phyloP scores from a whole-genome alignment of 2,797 vertebrate genomes.

The Phrynocephalus vlangalii region DNA sequence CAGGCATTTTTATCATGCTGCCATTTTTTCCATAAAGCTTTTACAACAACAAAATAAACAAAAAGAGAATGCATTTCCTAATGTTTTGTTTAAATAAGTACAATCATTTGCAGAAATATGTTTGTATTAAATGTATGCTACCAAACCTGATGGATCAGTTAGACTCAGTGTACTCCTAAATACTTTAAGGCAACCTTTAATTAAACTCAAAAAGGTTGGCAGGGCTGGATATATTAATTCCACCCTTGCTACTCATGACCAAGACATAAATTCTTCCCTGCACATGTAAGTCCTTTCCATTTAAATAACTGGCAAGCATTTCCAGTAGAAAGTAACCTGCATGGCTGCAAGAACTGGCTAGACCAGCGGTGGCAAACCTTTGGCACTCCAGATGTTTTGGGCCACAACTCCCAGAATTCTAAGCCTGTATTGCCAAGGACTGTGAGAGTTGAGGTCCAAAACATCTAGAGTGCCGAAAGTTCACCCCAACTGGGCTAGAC shows the following conservation, averaged over 20 bases:
- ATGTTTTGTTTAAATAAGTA: not conserved
- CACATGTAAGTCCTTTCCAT: not conserved
- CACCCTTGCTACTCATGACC: not conserved
- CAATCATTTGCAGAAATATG: not conserved
- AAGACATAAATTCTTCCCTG: not conserved
- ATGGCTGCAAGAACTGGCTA: not conserved
- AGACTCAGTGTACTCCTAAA: not conserved
- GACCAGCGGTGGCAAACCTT: too few species aligned
- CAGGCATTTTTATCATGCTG: not conserved
- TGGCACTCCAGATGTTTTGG: too few species aligned
- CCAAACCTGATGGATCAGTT: not conserved
- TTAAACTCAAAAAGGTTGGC: not conserved
- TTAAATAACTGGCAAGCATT: not conserved
- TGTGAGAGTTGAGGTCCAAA: too few species aligned
- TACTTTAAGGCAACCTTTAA: not conserved
- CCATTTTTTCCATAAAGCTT: slow-evolving; percentile 2
- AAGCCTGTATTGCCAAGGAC: too few species aligned
- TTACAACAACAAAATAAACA: not conserved
- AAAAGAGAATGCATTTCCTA: not conserved
- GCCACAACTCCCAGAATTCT: too few species aligned
- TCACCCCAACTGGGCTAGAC: too few species aligned
- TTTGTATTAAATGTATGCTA: not conserved
- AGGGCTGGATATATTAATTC: not conserved
- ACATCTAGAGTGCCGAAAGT: too few species aligned
- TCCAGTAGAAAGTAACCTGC: not conserved